These are phyloP conservation scores for Spodoptera littoralis DNA, from an alignment of 2,888 invertebrate species.

Conservation along the genomic window DNA sequence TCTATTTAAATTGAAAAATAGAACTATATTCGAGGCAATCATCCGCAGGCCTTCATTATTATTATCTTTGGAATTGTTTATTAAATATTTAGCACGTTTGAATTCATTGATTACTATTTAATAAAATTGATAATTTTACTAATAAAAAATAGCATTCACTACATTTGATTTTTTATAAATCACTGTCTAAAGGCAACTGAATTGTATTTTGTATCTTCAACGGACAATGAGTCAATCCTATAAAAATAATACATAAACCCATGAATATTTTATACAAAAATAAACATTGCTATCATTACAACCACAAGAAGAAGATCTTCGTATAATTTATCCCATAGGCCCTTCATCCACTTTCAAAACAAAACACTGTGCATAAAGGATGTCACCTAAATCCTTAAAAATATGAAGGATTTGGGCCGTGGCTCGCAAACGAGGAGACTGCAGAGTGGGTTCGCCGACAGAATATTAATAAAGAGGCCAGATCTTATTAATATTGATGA, in stretches of 20 bases:
- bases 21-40: not conserved
- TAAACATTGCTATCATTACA: not conserved
- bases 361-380: constrained; percentile 49
- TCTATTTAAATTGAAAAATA: not conserved
- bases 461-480: constrained; percentile 54
- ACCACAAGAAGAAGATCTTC: not conserved
- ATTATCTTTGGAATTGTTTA: no score
- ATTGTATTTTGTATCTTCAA: no score
- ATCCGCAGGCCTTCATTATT: not conserved
- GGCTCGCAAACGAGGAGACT: constrained; percentile 48
- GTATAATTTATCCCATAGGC: constrained; percentile 28
- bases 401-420: constrained; percentile 55
- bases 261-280: no score
- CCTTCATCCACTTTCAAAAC: constrained; percentile 44
- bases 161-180: no score
- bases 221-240: no score
- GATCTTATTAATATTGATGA: constrained; percentile 59
- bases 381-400: constrained; percentile 55
- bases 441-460: constrained; percentile 32
- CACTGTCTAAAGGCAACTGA: no score
- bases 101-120: no score
- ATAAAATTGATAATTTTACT: no score
- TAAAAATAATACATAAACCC: no score
- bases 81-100: no score
- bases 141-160: no score